Evolutionary conservation across 2,888 invertebrate genomes (phyloP).

Genomic region (Serrognathus titanus): DNA sequence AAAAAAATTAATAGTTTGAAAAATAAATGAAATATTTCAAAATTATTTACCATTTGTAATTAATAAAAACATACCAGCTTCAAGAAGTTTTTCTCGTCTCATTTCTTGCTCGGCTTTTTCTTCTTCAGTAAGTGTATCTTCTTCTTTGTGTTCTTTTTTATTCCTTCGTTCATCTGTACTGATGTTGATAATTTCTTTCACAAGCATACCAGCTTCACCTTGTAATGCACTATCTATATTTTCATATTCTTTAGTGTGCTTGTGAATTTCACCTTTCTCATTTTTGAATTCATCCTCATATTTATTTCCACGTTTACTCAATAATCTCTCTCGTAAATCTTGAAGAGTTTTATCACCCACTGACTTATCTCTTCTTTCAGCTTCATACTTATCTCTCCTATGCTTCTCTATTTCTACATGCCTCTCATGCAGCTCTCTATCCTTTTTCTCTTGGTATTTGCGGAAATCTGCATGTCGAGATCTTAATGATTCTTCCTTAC

Average conservation of each 20-base stretch:
- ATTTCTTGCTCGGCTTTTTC: conserved; percentile 51
- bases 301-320: conserved; percentile 68
- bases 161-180: conserved; percentile 39
- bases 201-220: conserved; percentile 47
- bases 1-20: no score
- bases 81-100: conserved; percentile 65
- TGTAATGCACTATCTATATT: conserved; percentile 39
- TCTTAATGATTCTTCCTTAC: conserved; percentile 32
- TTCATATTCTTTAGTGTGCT: conserved; percentile 33
- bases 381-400: conserved; percentile 37
- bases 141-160: conserved; percentile 47
- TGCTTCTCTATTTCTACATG: conserved; percentile 36
- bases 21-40: no score
- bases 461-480: conserved; percentile 37
- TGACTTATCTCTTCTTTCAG: conserved; percentile 46
- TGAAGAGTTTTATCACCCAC: conserved; percentile 65
- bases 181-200: conserved; percentile 48
- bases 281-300: conserved; percentile 43
- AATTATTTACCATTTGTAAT: no score
- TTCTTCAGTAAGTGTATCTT: conserved; percentile 48
- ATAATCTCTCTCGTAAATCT: conserved; percentile 69
- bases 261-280: conserved; percentile 32
- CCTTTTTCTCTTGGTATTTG: conserved; percentile 41
- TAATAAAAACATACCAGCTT: conserved; percentile 58
- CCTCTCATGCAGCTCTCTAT: conserved; percentile 30